Base-by-base conservation (phyloP, 2,888 invertebrate species). In the Tuberolachnus salignus region DNA sequence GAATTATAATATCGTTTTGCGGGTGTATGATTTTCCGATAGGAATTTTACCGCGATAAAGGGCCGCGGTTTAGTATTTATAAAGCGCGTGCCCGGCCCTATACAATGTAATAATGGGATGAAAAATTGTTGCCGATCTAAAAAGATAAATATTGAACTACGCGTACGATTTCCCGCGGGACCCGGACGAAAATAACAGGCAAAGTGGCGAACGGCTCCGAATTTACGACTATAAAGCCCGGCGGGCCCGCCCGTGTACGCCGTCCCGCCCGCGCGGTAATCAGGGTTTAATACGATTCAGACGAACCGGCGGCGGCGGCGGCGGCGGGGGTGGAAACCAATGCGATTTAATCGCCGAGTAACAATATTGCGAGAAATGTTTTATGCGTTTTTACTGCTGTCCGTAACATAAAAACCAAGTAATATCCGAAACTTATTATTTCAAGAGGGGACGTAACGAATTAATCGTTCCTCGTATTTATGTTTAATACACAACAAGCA, bases 61-160 rank as follows among this genome's bases (percentile, higher is more conserved):
- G 14, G 59, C 46, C 59, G 26, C n/a, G n/a, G n/a, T n/a, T 46
- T 19, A 63, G 14, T 44, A 42, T n/a, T 63, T 63, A 42, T 51
- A 13, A 69, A 69, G 19, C 19, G 42, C 42, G n/a, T 21, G 23
- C 51, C n/a, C 13, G 2, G 53, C 34, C 6, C 34, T 34, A 34
- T 34, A 34, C n/a, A 42, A 8, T 34, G 13, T 14, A 3, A 46
- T 14, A 3, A 46, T 9, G 72, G 23, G 3, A 10, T 51, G 72
- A 61, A 61, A 57, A 73, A 51, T 73, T 51, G 61, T 49, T 19
- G 19, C n/a, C 61, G 72, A 73, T 73, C 61, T 51, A 73, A 73
- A 63, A 51, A 63, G 61, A 73, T 73, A 73, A 63, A 73, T 73
- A 73, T 73, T 73, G 51, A 73, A 73, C 61, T 51, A 34, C 34